These are phyloP conservation scores for Himalopsyche japonica DNA, from an alignment of 2,888 invertebrate species.

Conservation along the genomic window DNA sequence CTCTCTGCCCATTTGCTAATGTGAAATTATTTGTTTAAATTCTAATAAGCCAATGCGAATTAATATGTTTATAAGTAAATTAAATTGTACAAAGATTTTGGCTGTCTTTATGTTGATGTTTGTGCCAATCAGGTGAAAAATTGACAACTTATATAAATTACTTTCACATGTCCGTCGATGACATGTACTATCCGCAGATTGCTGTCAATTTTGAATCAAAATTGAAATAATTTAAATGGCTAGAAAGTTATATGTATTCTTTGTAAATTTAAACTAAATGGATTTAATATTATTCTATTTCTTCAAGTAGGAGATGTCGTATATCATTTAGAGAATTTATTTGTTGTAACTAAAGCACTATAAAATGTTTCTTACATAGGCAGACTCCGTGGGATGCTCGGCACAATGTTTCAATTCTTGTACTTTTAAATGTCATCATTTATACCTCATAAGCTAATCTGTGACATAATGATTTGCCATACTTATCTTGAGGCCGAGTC, in stretches of 20 bases:
- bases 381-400: neutral
- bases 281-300: neutral
- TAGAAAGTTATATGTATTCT: neutral
- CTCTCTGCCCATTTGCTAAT: no score
- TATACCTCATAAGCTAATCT: neutral
- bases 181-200: neutral
- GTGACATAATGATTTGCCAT: no score
- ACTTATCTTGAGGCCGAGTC: neutral
- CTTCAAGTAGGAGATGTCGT: neutral
- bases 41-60: no score
- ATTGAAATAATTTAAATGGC: neutral
- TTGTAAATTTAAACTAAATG: neutral
- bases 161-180: neutral
- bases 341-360: neutral
- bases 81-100: neutral
- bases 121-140: neutral
- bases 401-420: neutral
- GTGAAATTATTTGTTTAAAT: no score
- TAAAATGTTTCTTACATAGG: neutral
- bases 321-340: neutral
- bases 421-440: neutral
- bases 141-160: neutral
- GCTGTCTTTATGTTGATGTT: neutral
- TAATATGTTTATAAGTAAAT: no score
- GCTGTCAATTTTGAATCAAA: neutral